Percentiles rank a stretch among this genome's conserved stretches.
Evolutionary conservation across 2,797 vertebrate species (phyloP).

Genomic region (Hemibagrus guttatus): DNA sequence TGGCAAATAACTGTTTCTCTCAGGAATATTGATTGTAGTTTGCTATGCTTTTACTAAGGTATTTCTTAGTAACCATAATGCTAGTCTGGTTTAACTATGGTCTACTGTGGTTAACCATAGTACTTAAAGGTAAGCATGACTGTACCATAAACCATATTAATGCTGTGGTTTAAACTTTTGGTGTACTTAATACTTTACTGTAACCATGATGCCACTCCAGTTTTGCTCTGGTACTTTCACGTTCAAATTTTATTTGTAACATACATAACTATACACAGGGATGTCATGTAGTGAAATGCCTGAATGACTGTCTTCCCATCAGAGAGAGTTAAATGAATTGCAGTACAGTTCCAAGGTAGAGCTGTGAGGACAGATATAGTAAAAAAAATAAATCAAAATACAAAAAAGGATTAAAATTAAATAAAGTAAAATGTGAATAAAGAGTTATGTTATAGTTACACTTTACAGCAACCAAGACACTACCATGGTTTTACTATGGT

Average conservation of each 20-base stretch:
- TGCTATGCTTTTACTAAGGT: not conserved
- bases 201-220: not conserved
- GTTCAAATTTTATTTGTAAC: too few species aligned
- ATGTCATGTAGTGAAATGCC: too few species aligned
- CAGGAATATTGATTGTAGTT: not conserved
- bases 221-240: not conserved
- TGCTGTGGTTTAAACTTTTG: not conserved
- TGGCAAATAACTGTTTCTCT: not conserved
- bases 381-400: too few species aligned
- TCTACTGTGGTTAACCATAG: not conserved
- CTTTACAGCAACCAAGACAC: not conserved
- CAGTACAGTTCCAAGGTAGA: too few species aligned
- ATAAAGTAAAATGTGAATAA: too few species aligned
- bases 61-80: not conserved
- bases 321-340: too few species aligned
- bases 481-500: not conserved
- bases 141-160: not conserved
- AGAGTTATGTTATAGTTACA: too few species aligned
- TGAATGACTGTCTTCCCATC: too few species aligned
- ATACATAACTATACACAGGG: too few species aligned
- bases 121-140: not conserved
- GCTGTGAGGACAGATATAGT: too few species aligned
- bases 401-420: too few species aligned
- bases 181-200: not conserved
- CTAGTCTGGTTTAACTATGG: not conserved